Conservation (phyloP, 1,140 invertebrate genomes). For the Steinernema khuongi region DNA sequence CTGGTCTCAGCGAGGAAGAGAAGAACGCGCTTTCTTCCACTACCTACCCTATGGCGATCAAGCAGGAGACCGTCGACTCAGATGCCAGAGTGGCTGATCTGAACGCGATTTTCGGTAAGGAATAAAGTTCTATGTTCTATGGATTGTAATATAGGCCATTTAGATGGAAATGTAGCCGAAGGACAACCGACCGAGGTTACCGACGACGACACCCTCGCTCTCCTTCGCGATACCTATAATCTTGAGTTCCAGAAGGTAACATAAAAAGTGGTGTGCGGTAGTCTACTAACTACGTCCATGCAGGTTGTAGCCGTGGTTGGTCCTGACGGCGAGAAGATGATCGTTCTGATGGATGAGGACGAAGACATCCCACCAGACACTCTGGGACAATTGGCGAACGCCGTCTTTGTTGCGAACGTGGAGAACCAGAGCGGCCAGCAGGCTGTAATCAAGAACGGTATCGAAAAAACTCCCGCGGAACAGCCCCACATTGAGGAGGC, state of each 20-base stretch:
- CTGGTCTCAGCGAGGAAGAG: neutral
- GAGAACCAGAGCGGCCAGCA: too few species aligned
- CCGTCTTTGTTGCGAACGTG: too few species aligned
- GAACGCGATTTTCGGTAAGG: conserved; percentile 2
- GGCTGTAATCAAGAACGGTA: too few species aligned
- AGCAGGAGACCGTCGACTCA: too few species aligned
- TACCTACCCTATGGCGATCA: too few species aligned
- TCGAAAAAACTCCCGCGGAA: too few species aligned
- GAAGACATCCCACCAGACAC: neutral
- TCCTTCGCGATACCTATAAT: neutral
- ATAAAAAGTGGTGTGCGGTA: neutral
- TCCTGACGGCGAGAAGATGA: conserved; percentile 8
- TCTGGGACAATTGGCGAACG: neutral
- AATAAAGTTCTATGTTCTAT: neutral
- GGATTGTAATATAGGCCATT: neutral
- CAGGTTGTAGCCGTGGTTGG: neutral
- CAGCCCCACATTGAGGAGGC: too few species aligned
- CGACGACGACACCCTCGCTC: neutral
- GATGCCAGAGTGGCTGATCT: neutral
- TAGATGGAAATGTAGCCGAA: neutral
- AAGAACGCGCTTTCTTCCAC: neutral
- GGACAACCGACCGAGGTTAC: neutral
- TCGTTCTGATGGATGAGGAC: conserved; percentile 1
- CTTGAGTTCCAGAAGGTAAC: conserved; percentile 5
- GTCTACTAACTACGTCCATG: neutral